Base-by-base conservation (phyloP, 92 coral and sea anemone genomes). In the Muricea muricata region DNA sequence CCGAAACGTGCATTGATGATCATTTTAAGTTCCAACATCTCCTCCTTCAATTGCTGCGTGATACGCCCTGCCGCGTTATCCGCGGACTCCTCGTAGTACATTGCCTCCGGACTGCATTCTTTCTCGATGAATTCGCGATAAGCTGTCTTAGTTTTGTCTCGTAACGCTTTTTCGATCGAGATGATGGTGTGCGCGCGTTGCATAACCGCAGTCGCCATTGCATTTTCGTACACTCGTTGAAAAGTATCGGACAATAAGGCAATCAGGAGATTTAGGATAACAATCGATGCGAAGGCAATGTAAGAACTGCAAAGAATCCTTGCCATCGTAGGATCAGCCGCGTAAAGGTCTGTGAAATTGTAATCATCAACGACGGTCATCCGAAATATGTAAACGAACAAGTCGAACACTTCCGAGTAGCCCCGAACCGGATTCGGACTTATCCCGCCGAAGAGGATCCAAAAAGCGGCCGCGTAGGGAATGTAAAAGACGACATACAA, bases 201-300 rank as follows among this genome's bases (percentile, higher is more conserved):
- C 98, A 95, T 95, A 11, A 91, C 98, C 2, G 98, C 93, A 73
- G 94, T 95, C 17, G 98, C 97, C 82, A 91, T 95, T 52, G 94
- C 98, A 65, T 93, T 95, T 80, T 95, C 98, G 75, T 95, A 95
- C 18, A 95, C 98, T 15, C 98, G 90, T 41, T 95, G 98, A 67
- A 95, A 95, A 0, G 98, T 95, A 73, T 93, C 98, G n/a, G 98
- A 95, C 91, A 95, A 92, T 50, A 95, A 55, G n/a, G 98, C 98
- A 63, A 95, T 95, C 61, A 95, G 91, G 24, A 95, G 88, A 81
- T 95, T 95, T 10, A 95, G 79, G 72, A 97, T 93, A 31, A 93
- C 88, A 41, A 95, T 86, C 0, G 97, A 94, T 26, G 98, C 94
- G 55, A 92, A 79, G 5, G 97, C 98, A n/a, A 95, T 91, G 87